Evolutionary conservation across 2,797 vertebrate species (phyloP).

Genomic region (Propithecus perrieri): DNA sequence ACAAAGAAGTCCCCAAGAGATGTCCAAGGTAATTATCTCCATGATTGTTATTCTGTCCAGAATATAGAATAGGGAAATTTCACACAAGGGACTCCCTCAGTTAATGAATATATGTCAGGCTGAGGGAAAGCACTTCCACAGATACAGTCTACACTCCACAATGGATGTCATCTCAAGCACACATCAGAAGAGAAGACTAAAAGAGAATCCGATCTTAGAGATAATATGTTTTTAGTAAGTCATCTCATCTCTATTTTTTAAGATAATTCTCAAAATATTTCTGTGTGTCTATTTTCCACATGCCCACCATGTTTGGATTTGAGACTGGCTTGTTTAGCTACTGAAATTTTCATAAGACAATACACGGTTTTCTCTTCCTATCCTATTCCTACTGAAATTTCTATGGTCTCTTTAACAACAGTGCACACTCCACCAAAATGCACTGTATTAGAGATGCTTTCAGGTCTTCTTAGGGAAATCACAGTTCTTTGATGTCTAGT

Average conservation of each 20-base stretch:
- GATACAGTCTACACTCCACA: background rate
- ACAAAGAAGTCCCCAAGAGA: background rate
- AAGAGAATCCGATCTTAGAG: background rate
- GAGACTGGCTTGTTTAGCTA: background rate
- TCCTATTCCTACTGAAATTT: background rate
- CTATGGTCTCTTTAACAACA: background rate
- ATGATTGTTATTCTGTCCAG: background rate
- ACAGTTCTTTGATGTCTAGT: background rate
- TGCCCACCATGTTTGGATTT: background rate
- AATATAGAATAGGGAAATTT: background rate
- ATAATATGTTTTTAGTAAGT: slow-evolving; percentile 1
- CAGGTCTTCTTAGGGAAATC: background rate
- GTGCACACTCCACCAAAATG: too few species aligned
- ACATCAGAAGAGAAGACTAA: background rate
- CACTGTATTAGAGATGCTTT: too few species aligned
- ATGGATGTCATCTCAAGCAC: background rate
- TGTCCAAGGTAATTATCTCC: background rate
- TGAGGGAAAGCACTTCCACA: background rate
- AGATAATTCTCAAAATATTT: background rate
- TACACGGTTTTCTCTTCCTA: background rate
- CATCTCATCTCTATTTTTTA: background rate
- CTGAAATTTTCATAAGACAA: background rate
- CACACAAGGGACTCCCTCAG: background rate
- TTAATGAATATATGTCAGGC: background rate
- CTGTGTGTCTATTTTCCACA: background rate